phyloP scores from a whole-genome alignment of 2,113 vertebrate species.

The Globicephala melas region DNA sequence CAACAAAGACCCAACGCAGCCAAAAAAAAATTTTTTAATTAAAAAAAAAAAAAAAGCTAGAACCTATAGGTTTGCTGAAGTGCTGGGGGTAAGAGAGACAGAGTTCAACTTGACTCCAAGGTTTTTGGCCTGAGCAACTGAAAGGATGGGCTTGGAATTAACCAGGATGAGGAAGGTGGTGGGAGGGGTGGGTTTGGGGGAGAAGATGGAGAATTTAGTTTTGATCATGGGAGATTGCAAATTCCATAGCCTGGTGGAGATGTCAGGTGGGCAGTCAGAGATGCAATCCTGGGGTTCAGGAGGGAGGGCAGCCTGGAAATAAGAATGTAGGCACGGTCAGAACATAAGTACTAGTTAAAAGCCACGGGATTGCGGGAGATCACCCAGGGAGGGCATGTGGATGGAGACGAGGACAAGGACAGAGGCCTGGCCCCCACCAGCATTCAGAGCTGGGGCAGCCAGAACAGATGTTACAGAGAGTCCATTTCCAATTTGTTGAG shows the following conservation, averaged over 20 bases:
- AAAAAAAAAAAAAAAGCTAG: background rate
- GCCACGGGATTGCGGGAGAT: background rate
- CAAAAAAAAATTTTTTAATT: too few relatives aligned
- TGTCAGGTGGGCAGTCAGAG: background rate
- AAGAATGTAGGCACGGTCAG: background rate
- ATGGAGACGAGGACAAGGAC: background rate
- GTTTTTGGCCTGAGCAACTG: background rate
- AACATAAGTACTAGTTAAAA: background rate
- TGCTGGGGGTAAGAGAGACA: background rate
- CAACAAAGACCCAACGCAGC: too few relatives aligned
- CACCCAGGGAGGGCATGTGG: background rate
- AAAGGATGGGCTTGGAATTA: background rate
- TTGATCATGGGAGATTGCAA: background rate
- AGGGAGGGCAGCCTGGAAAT: background rate
- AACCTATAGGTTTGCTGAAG: background rate
- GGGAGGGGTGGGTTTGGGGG: background rate
- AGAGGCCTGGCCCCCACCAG: background rate
- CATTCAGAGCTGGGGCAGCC: background rate
- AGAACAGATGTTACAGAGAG: background rate
- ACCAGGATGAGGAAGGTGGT: background rate
- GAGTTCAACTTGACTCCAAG: background rate
- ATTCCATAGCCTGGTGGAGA: background rate
- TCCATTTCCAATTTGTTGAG: background rate
- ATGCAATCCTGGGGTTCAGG: background rate
- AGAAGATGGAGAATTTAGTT: background rate